Percentiles rank a stretch among this genome's conserved stretches.
phyloP scores from a whole-genome alignment of 2,888 invertebrate genomes.

The Trimorus sp. region DNA sequence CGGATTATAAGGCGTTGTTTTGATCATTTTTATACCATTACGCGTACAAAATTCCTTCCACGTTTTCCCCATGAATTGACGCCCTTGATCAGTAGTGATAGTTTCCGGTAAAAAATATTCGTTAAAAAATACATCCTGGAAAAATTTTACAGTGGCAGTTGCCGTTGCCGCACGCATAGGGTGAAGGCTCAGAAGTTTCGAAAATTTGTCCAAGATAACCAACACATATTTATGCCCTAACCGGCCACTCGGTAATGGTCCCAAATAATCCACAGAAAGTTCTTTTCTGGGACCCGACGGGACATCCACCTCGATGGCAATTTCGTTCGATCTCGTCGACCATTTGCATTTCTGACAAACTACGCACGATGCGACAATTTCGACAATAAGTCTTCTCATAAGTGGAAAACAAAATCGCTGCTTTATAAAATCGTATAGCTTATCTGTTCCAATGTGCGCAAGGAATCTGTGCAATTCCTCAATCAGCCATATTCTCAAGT shows the following conservation, averaged over 20 bases:
- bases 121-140: neutral
- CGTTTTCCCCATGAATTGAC: neutral
- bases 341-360: neutral
- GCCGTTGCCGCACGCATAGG: neutral
- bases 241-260: neutral
- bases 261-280: neutral
- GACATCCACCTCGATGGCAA: neutral
- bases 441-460: neutral
- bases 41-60: neutral
- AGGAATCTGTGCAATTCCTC: neutral
- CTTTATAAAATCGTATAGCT: neutral
- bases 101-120: neutral
- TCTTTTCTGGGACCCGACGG: neutral
- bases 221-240: neutral
- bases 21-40: neutral
- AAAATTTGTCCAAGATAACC: neutral
- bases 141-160: neutral
- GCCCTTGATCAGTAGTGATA: neutral
- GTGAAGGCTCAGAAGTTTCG: neutral
- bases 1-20: neutral
- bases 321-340: neutral
- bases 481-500: neutral
- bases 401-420: neutral
- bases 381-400: neutral
- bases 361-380: neutral